Conservation (phyloP, 2,113 vertebrate genomes). For the Anas platyrhynchos region DNA sequence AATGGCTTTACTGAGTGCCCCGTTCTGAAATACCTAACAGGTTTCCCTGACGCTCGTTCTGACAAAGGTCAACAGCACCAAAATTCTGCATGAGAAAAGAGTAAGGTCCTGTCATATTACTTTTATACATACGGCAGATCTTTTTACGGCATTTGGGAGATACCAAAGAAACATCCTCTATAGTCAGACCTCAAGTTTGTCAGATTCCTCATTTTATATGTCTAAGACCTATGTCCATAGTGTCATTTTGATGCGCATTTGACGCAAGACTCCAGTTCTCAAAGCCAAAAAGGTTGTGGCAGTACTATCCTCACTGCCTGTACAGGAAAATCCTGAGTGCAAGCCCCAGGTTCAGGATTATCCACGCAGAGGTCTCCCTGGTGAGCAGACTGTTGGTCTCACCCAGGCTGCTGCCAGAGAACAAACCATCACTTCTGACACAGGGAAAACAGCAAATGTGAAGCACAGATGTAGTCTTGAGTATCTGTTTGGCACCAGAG, state of each 20-base stretch:
- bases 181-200: background rate
- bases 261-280: background rate
- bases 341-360: background rate
- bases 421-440: background rate
- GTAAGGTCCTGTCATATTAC: background rate
- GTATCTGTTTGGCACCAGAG: background rate
- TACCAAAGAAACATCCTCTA: background rate
- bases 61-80: background rate
- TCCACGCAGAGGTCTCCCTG: accelerated
- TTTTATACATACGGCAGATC: background rate
- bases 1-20: background rate
- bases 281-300: background rate
- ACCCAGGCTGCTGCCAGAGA: background rate
- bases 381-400: background rate
- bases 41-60: background rate
- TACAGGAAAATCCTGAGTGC: background rate
- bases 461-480: background rate
- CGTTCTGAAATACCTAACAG: background rate
- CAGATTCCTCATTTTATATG: background rate
- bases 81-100: background rate
- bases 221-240: background rate
- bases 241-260: background rate
- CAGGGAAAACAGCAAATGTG: accelerated
- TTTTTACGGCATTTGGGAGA: background rate
- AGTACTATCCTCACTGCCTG: background rate